Conservation (phyloP, 2,797 vertebrate species). For the Eulemur rubriventer region DNA sequence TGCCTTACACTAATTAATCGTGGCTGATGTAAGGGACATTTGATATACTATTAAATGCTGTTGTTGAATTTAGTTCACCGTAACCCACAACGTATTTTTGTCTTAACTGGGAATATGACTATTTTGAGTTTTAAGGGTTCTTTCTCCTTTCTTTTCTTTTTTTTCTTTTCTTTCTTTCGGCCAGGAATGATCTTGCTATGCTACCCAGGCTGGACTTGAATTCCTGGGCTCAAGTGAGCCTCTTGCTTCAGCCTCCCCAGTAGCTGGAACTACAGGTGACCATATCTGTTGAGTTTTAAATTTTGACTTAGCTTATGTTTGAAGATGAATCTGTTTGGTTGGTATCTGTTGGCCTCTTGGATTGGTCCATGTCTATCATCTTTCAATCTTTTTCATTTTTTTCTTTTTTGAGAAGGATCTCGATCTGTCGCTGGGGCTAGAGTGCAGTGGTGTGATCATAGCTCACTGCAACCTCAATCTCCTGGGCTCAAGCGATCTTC, state of each 20-base stretch:
- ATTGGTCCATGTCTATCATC: not conserved
- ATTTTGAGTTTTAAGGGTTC: not conserved
- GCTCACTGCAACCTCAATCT: too few species aligned
- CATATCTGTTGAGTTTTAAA: not conserved
- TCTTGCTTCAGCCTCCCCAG: too few species aligned
- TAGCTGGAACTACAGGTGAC: too few species aligned
- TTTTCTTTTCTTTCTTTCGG: too few species aligned
- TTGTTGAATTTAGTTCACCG: not conserved
- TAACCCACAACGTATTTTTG: not conserved
- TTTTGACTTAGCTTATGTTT: not conserved
- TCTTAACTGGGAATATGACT: not conserved
- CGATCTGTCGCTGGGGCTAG: too few species aligned
- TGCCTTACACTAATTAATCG: constrained; percentile 19
- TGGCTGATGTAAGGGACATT: not conserved
- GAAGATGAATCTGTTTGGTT: not conserved
- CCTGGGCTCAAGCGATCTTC: too few species aligned
- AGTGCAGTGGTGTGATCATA: too few species aligned
- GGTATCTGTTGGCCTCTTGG: not conserved
- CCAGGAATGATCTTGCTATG: too few species aligned
- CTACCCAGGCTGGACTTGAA: too few species aligned
- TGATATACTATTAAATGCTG: not conserved
- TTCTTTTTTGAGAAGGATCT: too few species aligned
- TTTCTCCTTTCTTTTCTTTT: too few species aligned
- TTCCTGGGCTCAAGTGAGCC: too few species aligned
- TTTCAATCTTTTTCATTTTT: not conserved